Base-by-base conservation (phyloP, 2,888 invertebrate genomes). In the Meteorus colon region DNA sequence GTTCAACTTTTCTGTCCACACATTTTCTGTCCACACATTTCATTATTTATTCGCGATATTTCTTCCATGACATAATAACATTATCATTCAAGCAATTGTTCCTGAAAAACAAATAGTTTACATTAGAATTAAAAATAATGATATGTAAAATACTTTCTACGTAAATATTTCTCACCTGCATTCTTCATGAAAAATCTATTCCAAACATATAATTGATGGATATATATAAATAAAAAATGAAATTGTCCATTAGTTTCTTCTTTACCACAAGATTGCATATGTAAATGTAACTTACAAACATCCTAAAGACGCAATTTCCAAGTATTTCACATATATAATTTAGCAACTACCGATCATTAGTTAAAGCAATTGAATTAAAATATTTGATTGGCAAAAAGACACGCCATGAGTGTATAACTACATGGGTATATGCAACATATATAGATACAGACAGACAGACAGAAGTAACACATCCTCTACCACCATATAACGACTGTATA, bases 291-390 rank as follows among this genome's bases (percentile, higher is more conserved):
- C 81, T 82, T 81, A 60, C 59, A 63, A 37, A 27, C 16, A 48
- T 48, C 51, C 24, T 67, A 19, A 69, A 29, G 75, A 67, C 74
- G 66, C 73, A 66, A 69, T 72, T 75, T 55, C 79, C 79, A 81
- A 75, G 82, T 81, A 82, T 81, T 80, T 79, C 55, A 80, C 82
- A 80, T 78, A 79, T 78, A 73, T 79, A 81, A 81, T 83, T 84
- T 81, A 82, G 84, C 84, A 77, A 29, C 3, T 31, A 2, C 80
- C 80, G 79, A 82, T 86, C 88, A 85, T 88, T 87, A 87, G 86
- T 83, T 82, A 79, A 77, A 41, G 55, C 84, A 86, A 88, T 88
- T 85, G 82, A 89, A 89, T 89, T 89, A 89, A 89, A 89, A 89
- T 89, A 89, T 89, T 89, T 89, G 87, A 89, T 89, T 89, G 88